phyloP scores from a whole-genome alignment of 2,888 invertebrate genomes.

The Metallyticus violacea region DNA sequence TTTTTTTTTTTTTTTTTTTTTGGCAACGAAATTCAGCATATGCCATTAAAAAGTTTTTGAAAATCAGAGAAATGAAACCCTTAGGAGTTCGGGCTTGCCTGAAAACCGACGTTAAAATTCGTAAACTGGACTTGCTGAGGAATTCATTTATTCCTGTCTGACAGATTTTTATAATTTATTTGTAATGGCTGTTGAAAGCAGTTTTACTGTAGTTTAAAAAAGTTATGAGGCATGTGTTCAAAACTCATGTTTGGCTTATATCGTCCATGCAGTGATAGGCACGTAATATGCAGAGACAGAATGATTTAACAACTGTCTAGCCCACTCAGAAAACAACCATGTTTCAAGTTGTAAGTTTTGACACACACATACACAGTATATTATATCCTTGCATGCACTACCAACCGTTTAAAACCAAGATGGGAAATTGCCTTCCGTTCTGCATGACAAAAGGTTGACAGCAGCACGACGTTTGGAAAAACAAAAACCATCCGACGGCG shows the following conservation, averaged over 20 bases:
- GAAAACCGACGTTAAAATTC: no score
- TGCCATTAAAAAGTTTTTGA: no score
- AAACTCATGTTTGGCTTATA: neutral
- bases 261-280: neutral
- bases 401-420: neutral
- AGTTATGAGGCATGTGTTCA: neutral
- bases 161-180: no score
- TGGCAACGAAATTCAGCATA: no score
- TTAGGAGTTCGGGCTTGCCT: no score
- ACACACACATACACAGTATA: neutral
- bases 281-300: neutral
- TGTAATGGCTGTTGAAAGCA: no score
- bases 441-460: neutral
- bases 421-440: neutral
- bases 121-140: no score
- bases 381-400: neutral
- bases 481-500: neutral
- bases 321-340: neutral
- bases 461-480: neutral
- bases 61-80: no score
- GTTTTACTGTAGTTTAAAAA: no score
- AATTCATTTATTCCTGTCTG: no score
- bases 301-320: neutral
- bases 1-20: no score
- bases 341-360: neutral